These are phyloP conservation scores for Maccullochella peelii DNA, from an alignment of 2,113 vertebrate genomes.

Conservation along the genomic window DNA sequence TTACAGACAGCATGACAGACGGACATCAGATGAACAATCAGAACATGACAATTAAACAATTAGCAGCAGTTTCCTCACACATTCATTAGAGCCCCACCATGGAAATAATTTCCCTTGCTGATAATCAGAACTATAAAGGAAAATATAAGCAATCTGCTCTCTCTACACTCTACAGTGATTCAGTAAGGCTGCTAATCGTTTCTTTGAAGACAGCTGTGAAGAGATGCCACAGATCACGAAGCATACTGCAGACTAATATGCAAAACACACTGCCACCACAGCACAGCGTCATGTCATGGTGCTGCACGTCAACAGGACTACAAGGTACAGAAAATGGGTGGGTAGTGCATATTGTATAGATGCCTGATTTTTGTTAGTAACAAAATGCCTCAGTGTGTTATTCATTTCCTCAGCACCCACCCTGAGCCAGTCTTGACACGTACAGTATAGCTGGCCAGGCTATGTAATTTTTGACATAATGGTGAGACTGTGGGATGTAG, in stretches of 20 bases:
- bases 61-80: constrained; percentile 86
- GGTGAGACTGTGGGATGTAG: constrained; percentile 15
- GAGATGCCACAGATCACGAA: constrained; percentile 50
- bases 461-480: constrained; percentile 25
- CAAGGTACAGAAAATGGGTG: background rate
- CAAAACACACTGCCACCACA: constrained; percentile 72
- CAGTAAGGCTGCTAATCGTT: constrained; percentile 77
- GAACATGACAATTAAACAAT: constrained; percentile 85
- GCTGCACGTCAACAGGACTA: background rate
- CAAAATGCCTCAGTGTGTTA: background rate
- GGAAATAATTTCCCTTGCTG: constrained; percentile 28
- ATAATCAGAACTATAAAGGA: constrained; percentile 18
- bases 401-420: constrained; percentile 23
- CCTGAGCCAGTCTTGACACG: constrained; percentile 19
- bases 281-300: constrained; percentile 33
- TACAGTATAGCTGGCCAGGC: background rate
- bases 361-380: constrained; percentile 2
- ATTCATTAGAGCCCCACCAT: constrained; percentile 32
- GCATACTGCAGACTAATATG: constrained; percentile 46
- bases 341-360: background rate
- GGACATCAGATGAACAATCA: constrained; percentile 68
- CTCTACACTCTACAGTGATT: background rate
- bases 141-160: constrained; percentile 14
- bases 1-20: constrained; percentile 62
- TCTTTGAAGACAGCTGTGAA: constrained; percentile 56